phyloP scores from a whole-genome alignment of 2,888 invertebrate genomes.

The Pristionchus arcanus region DNA sequence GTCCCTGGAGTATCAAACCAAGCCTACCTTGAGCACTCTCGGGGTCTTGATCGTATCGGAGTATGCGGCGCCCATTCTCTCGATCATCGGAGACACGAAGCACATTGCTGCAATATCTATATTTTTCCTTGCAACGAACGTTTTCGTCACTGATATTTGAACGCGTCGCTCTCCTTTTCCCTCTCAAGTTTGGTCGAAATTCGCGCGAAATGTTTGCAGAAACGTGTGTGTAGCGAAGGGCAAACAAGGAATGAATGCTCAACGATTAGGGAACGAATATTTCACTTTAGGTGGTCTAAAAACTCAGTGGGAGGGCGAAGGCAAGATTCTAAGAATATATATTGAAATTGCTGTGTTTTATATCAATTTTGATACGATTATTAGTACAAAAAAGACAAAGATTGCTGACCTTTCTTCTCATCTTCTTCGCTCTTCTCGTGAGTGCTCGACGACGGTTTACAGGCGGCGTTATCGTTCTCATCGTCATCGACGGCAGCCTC shows the following conservation, averaged over 20 bases:
- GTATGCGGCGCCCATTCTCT: slow-evolving; percentile 76
- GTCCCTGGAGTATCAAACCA: too few species aligned
- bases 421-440: not conserved
- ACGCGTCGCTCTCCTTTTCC: not conserved
- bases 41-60: slow-evolving; percentile 71
- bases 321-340: not conserved
- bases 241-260: slow-evolving; percentile 15
- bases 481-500: slow-evolving; percentile 12
- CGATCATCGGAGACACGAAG: slow-evolving; percentile 77
- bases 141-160: not conserved
- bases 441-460: not conserved
- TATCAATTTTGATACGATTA: too few species aligned
- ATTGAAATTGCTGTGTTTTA: too few species aligned
- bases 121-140: not conserved
- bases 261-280: not conserved
- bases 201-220: not conserved
- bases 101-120: slow-evolving; percentile 62
- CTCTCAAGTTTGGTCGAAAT: not conserved
- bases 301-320: not conserved
- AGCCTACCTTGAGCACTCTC: slow-evolving; percentile 72
- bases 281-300: not conserved
- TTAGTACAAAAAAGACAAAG: too few species aligned
- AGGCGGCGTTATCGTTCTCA: slow-evolving; percentile 15
- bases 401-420: slow-evolving; percentile 20
- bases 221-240: not conserved